phyloP scores from a whole-genome alignment of 2,888 invertebrate species.

The Caenorhabditis panamensis region DNA sequence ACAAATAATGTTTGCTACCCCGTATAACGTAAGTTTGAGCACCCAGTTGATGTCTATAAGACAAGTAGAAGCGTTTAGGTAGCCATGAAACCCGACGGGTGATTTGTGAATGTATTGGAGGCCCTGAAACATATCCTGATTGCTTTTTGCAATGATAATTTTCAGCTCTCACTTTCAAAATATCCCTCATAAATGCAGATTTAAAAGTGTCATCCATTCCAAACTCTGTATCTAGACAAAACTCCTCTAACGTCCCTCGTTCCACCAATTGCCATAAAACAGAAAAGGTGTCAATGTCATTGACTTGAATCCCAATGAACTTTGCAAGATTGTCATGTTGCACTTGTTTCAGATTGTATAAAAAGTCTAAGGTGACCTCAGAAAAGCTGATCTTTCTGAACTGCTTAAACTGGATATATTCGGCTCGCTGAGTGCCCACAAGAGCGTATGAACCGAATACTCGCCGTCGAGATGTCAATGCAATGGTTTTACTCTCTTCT shows the following conservation, averaged over 20 bases:
- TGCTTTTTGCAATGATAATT: no score
- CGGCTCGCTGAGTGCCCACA: conserved; percentile 75
- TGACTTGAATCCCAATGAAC: conserved; percentile 75
- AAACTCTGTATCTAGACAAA: conserved; percentile 75
- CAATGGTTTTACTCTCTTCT: conserved; percentile 37
- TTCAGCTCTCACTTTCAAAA: conserved; percentile 71
- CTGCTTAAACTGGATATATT: conserved; percentile 73
- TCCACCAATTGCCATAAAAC: conserved; percentile 75
- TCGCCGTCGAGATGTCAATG: conserved; percentile 56
- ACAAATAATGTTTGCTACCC: conserved; percentile 70
- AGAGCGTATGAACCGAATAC: conserved; percentile 72
- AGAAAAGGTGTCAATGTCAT: conserved; percentile 74
- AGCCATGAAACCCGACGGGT: conserved; percentile 75
- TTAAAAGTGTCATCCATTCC: conserved; percentile 78
- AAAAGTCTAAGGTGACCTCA: conserved; percentile 68
- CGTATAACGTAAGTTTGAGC: conserved; percentile 76
- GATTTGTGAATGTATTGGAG: conserved; percentile 77
- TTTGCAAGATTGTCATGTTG: conserved; percentile 78
- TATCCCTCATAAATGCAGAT: conserved; percentile 79
- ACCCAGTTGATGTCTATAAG: conserved; percentile 81
- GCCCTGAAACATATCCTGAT: no score
- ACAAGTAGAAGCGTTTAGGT: conserved; percentile 73
- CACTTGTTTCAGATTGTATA: conserved; percentile 76
- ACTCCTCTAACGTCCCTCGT: conserved; percentile 75
- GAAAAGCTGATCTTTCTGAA: conserved; percentile 71